Conservation (phyloP, 2,797 vertebrate species). For the Chaunax sp. region DNA sequence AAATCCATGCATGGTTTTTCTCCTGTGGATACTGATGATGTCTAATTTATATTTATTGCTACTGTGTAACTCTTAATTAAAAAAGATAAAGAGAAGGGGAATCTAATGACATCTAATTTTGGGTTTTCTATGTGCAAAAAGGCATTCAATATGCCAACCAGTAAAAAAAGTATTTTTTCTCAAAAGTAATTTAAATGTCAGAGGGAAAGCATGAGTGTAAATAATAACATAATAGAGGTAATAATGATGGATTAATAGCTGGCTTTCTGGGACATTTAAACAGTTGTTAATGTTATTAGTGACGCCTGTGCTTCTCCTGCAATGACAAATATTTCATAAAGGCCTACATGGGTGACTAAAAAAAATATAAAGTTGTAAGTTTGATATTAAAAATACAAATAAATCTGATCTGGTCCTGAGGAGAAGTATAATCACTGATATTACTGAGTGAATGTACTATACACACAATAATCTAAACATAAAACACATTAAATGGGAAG, state of each 20-base stretch:
- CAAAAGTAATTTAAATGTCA: too few relatives aligned
- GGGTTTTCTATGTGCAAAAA: background rate
- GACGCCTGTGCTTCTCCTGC: background rate
- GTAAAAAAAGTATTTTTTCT: too few relatives aligned
- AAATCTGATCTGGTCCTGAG: too few relatives aligned
- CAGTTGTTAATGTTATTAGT: background rate
- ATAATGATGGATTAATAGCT: background rate
- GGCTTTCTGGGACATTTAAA: too few relatives aligned
- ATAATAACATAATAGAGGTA: background rate
- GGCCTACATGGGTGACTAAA: background rate
- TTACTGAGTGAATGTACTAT: too few relatives aligned
- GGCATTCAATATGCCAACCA: background rate
- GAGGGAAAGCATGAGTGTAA: background rate
- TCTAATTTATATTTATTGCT: slow-evolving; percentile 14
- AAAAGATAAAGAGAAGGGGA: background rate
- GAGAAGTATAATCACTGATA: too few relatives aligned
- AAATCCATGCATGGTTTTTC: background rate
- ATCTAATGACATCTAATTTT: background rate
- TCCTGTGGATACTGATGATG: background rate
- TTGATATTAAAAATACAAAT: background rate
- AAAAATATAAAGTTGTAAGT: background rate
- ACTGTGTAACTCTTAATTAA: slow-evolving; percentile 6
- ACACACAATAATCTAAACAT: background rate
- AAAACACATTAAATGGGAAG: background rate
- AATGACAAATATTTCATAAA: background rate